A percentile compares a stretch with the other conserved stretches of the same genome.
These are phyloP conservation scores for Gasterosteus aculeatus DNA, from an alignment of 2,113 vertebrate species.

Conservation along the genomic window DNA sequence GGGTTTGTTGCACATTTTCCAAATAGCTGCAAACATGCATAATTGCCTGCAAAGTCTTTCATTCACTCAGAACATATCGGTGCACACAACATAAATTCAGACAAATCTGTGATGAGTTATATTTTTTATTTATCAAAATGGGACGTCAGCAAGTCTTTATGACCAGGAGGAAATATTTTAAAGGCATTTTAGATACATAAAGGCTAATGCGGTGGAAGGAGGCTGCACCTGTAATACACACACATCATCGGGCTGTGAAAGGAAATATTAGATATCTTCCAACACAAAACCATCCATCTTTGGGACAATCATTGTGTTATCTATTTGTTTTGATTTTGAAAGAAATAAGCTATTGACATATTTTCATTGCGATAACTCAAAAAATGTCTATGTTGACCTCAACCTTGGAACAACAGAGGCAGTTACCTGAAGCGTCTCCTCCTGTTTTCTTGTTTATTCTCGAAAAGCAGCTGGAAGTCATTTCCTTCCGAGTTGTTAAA, in stretches of 20 bases:
- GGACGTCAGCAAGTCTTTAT: not conserved
- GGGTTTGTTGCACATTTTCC: not conserved
- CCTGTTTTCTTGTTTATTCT: constrained; percentile 40
- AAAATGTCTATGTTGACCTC: constrained; percentile 8
- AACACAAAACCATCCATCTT: constrained; percentile 2
- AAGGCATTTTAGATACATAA: constrained; percentile 36
- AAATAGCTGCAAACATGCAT: not conserved
- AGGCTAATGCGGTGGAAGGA: constrained; percentile 48
- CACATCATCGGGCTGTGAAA: constrained; percentile 28
- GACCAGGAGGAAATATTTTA: not conserved
- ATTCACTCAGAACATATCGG: not conserved
- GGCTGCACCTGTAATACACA: constrained; percentile 40
- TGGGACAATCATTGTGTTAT: not conserved
- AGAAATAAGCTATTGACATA: not conserved
- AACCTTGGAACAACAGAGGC: constrained; percentile 7
- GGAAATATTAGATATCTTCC: constrained; percentile 22
- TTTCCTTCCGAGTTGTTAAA: constrained; percentile 35
- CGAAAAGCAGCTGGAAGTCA: constrained; percentile 41
- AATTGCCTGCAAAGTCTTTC: not conserved
- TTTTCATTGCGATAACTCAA: constrained; percentile 2
- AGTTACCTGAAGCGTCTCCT: constrained; percentile 25
- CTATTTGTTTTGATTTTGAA: not conserved
- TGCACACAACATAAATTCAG: not conserved
- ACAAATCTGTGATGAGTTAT: not conserved
- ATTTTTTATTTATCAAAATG: not conserved